Conservation (phyloP, 1,140 invertebrate species). For the Trichonephila inaurata region DNA sequence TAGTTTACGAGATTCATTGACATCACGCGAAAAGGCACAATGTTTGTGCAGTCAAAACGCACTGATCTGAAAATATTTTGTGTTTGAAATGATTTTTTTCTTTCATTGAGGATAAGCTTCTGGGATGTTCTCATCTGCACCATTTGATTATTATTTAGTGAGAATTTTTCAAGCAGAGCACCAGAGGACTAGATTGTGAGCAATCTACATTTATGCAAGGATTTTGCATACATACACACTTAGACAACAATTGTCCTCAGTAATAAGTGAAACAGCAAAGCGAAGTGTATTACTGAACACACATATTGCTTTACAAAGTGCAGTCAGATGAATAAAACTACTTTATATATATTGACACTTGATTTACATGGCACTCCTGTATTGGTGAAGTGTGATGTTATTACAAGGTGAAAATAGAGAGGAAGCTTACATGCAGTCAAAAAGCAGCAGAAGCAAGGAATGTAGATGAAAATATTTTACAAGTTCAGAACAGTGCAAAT, state of each 20-base stretch:
- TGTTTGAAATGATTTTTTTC: neutral
- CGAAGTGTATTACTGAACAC: constrained; percentile 38
- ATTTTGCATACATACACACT: constrained; percentile 28
- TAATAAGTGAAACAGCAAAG: constrained; percentile 49
- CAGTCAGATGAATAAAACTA: constrained; percentile 60
- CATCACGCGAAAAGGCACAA: constrained; percentile 47
- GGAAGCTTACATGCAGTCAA: constrained; percentile 68
- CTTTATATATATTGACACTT: constrained; percentile 32
- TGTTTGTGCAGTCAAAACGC: constrained; percentile 13
- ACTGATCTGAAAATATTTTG: constrained; percentile 50
- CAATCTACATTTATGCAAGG: constrained; percentile 64
- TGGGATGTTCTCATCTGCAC: constrained; percentile 60
- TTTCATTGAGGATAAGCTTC: constrained; percentile 40
- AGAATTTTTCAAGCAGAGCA: constrained; percentile 58
- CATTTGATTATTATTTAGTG: neutral
- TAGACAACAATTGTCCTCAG: constrained; percentile 50
- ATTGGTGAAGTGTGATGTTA: constrained; percentile 28
- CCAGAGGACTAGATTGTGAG: constrained; percentile 71
- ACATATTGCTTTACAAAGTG: constrained; percentile 67
- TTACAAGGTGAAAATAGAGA: constrained; percentile 1
- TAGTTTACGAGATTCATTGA: constrained; percentile 52
- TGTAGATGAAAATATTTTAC: constrained; percentile 38
- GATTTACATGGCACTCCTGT: constrained; percentile 55
- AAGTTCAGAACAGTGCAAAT: constrained; percentile 46
- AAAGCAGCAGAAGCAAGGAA: constrained; percentile 52